A percentile compares a stretch with the other conserved stretches of the same genome.
Evolutionary conservation across 2,113 vertebrate genomes (phyloP).

Genomic region (Lampris megalopsis): DNA sequence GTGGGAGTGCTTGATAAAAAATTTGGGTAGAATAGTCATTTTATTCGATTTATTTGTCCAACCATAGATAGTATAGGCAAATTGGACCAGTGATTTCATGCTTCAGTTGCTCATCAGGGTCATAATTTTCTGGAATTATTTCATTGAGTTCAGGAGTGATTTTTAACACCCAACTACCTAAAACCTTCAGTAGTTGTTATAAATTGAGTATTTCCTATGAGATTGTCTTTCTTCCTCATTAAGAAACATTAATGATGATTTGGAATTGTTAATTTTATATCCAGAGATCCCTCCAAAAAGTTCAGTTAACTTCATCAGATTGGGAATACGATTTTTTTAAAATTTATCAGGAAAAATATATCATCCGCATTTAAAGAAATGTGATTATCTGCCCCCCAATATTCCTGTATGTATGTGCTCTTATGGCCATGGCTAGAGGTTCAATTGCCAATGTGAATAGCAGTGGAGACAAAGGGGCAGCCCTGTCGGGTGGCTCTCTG

Average conservation of each 20-base stretch:
- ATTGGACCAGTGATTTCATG: conserved; percentile 17
- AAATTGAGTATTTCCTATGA: conserved; percentile 14
- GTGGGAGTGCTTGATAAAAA: conserved; percentile 33
- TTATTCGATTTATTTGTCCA: conserved; percentile 34
- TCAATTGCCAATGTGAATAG: conserved; percentile 23
- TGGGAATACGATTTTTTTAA: conserved; percentile 11
- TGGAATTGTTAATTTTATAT: conserved; percentile 36
- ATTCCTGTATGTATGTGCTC: conserved; percentile 17
- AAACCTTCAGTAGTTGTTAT: conserved; percentile 24
- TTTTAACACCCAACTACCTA: conserved; percentile 40
- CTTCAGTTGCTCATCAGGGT: conserved; percentile 17
- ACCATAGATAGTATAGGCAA: conserved; percentile 30
- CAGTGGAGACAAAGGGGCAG: conserved; percentile 26
- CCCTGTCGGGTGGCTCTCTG: conserved; percentile 26
- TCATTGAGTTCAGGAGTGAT: conserved; percentile 30
- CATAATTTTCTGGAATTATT: conserved; percentile 28
- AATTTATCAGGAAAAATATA: conserved; percentile 5
- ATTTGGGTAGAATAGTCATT: conserved; percentile 19
- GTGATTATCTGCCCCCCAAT: conserved; percentile 13
- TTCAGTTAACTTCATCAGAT: conserved; percentile 19
- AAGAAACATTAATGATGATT: conserved; percentile 30
- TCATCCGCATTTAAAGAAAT: conserved; percentile 33
- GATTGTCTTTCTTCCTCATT: conserved; percentile 17
- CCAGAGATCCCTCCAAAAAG: conserved; percentile 14
- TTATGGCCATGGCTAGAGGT: not conserved